Conservation (phyloP, 2,888 invertebrate species). For the Andrena bucephala region DNA sequence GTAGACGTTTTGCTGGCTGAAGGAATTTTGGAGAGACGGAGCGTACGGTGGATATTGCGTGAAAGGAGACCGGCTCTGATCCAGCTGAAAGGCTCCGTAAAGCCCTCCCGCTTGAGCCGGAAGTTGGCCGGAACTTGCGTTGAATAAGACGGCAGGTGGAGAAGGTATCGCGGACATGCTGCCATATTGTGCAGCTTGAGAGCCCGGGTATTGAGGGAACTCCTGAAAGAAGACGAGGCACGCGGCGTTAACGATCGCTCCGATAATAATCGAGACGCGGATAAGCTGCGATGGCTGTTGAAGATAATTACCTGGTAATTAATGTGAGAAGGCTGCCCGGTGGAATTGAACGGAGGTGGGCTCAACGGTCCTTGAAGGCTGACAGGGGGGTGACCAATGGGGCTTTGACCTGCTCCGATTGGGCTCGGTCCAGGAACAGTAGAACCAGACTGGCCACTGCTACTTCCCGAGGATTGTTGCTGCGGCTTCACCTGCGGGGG, state of each 20-base stretch:
- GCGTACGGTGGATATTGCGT: conserved; percentile 92
- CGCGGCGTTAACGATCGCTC: too few relatives aligned
- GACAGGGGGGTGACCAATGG: conserved; percentile 87
- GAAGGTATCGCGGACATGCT: conserved; percentile 94
- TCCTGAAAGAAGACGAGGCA: conserved; percentile 78
- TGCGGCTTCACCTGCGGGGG: conserved; percentile 92
- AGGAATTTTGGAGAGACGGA: conserved; percentile 86
- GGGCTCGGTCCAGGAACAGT: conserved; percentile 84
- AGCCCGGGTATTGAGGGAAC: conserved; percentile 82
- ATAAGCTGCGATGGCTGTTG: background rate
- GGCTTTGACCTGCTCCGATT: conserved; percentile 84
- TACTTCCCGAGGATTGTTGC: conserved; percentile 88
- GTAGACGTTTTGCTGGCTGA: conserved; percentile 86
- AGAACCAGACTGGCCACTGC: conserved; percentile 84
- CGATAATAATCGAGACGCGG: background rate
- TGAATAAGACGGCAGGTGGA: conserved; percentile 93
- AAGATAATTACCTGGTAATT: conserved; percentile 88
- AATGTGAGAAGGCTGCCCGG: conserved; percentile 87
- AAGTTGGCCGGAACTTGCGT: conserved; percentile 89
- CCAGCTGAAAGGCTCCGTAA: conserved; percentile 93
- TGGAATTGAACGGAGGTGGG: conserved; percentile 86
- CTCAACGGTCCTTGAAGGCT: conserved; percentile 87
- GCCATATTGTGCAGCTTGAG: conserved; percentile 88
- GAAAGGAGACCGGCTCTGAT: conserved; percentile 92
- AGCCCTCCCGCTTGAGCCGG: conserved; percentile 90